phyloP scores from a whole-genome alignment of 2,797 vertebrate genomes.

The Glyptemys insculpta region DNA sequence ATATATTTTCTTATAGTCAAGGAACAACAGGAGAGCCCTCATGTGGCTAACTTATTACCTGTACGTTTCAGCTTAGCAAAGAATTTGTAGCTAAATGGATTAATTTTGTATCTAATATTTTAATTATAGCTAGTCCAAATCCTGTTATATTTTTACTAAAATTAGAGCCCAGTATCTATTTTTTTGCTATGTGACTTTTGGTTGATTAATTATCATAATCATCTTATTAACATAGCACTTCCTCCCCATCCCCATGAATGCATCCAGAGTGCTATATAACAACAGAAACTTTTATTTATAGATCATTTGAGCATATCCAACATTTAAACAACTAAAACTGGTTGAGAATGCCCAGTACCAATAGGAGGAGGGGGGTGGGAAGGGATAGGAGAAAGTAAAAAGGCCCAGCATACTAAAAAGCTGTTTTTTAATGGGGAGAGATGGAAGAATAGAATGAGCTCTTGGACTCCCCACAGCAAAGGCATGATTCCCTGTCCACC shows the following conservation, averaged over 20 bases:
- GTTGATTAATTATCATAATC: neutral
- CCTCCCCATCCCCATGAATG: neutral
- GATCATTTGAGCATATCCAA: slow-evolving; percentile 18
- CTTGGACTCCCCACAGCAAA: no score
- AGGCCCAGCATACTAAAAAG: neutral
- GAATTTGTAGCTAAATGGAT: neutral
- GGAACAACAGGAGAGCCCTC: neutral
- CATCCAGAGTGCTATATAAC: neutral
- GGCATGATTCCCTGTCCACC: neutral
- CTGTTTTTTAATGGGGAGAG: slow-evolving; percentile 21
- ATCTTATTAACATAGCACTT: neutral
- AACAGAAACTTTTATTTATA: neutral
- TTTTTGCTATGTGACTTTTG: neutral
- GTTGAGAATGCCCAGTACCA: neutral
- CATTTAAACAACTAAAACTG: neutral
- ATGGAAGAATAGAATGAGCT: neutral
- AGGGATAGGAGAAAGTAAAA: neutral
- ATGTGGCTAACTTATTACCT: neutral
- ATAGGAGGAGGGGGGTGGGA: no score
- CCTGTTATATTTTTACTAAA: neutral
- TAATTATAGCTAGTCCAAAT: neutral
- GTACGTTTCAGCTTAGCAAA: neutral
- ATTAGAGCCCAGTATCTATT: neutral
- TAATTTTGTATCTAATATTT: neutral
- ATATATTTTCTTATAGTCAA: neutral